Percentiles rank a stretch among this genome's conserved stretches.
These are phyloP conservation scores for Nymphalis c-album DNA, from an alignment of 2,888 invertebrate genomes.

Conservation along the genomic window DNA sequence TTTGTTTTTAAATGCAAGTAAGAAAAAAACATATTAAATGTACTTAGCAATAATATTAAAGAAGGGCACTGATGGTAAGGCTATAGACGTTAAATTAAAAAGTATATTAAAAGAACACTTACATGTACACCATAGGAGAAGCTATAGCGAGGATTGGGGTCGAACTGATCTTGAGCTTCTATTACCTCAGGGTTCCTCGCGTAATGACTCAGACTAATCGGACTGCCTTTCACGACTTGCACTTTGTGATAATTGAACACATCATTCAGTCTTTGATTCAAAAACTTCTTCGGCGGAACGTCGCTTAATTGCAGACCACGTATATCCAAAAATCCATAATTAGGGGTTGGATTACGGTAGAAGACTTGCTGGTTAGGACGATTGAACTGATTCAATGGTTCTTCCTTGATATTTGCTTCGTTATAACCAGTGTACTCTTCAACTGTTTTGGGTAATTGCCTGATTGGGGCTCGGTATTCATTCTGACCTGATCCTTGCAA, in stretches of 20 bases:
- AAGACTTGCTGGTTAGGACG: conserved; percentile 13
- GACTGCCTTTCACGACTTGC: conserved; percentile 46
- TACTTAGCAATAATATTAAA: no score
- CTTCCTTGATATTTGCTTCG: conserved; percentile 9
- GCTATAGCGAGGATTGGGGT: conserved; percentile 56
- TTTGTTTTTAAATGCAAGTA: no score
- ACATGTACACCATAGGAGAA: conserved; percentile 68
- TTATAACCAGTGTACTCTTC: conserved; percentile 50
- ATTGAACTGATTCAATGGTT: conserved; percentile 4
- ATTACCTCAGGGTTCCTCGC: conserved; percentile 29
- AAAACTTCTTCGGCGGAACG: conserved; percentile 28
- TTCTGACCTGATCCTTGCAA: conserved; percentile 11
- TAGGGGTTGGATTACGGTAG: conserved; percentile 29
- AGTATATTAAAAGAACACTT: conserved; percentile 47
- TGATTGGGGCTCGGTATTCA: conserved; percentile 25
- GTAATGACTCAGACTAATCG: conserved; percentile 52
- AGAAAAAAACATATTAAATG: no score
- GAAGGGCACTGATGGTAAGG: no score
- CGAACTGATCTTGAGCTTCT: conserved; percentile 42
- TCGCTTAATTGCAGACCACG: conserved; percentile 26
- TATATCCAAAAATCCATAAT: conserved; percentile 30
- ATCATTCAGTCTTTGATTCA: conserved; percentile 31
- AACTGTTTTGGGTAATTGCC: conserved; percentile 48
- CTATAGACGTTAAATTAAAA: neutral
- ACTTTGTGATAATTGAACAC: conserved; percentile 48